Evolutionary conservation across 2,113 vertebrate genomes (phyloP).

Genomic region (Genyomyrus donnyi): DNA sequence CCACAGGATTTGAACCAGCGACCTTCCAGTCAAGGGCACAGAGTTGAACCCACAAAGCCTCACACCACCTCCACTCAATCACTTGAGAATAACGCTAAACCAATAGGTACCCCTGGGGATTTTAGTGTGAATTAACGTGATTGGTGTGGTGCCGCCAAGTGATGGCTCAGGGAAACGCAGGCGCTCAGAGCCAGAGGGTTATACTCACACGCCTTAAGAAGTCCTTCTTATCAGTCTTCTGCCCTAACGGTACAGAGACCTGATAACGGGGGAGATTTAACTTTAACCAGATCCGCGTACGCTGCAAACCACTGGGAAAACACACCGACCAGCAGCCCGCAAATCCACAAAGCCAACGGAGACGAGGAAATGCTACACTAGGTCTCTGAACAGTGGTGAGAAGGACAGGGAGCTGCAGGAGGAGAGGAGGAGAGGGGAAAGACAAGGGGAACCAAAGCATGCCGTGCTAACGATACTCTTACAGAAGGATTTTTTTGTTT

Average conservation of each 20-base stretch:
- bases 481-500: not conserved
- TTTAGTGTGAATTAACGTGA: not conserved
- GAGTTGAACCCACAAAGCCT: not conserved
- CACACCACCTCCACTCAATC: not conserved
- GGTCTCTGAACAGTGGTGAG: too few relatives aligned
- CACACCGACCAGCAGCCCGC: too few relatives aligned
- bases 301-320: not conserved
- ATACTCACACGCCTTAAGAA: not conserved
- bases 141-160: not conserved
- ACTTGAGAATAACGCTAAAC: not conserved
- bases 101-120: not conserved
- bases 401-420: not conserved
- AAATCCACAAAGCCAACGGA: not conserved
- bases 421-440: not conserved
- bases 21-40: not conserved
- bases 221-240: not conserved
- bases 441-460: not conserved
- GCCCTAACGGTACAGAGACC: not conserved
- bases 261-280: not conserved
- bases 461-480: not conserved
- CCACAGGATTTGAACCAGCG: too few relatives aligned
- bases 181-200: not conserved
- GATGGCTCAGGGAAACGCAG: not conserved
- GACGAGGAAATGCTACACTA: not conserved
- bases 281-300: not conserved